Evolutionary conservation across 2,888 invertebrate species (phyloP).

Genomic region (Drosophila aldrichi): DNA sequence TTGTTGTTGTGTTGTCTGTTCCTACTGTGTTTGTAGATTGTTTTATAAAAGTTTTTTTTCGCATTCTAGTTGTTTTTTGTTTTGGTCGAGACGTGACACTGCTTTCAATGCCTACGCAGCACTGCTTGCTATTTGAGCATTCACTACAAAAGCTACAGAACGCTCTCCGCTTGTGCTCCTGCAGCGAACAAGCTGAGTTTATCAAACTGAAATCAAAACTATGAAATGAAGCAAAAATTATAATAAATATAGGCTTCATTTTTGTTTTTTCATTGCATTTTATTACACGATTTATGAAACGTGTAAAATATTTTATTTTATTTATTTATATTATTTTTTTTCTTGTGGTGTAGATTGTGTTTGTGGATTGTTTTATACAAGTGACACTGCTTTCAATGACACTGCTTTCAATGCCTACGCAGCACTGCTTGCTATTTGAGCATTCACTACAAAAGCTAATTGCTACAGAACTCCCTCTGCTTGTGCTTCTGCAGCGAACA

Average conservation of each 20-base stretch:
- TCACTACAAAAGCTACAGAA: neutral
- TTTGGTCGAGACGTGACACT: neutral
- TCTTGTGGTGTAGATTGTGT: neutral
- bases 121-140: neutral
- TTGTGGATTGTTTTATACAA: too few species aligned
- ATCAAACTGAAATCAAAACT: too few species aligned
- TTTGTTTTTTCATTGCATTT: neutral
- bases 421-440: neutral
- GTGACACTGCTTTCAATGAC: conserved; percentile 14
- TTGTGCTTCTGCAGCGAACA: neutral
- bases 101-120: conserved; percentile 10
- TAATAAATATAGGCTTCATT: too few species aligned
- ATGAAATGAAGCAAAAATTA: too few species aligned
- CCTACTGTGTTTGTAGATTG: conserved; percentile 2
- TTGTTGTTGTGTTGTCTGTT: neutral
- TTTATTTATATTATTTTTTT: neutral
- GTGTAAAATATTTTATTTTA: too few species aligned
- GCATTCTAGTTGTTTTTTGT: too few species aligned
- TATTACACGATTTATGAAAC: neutral
- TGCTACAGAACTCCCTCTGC: neutral
- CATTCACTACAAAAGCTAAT: neutral
- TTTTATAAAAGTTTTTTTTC: too few species aligned
- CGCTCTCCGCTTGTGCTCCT: neutral
- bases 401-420: conserved; percentile 15
- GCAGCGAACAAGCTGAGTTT: neutral